Conservation (phyloP, 2,888 invertebrate genomes). For the Clepsis dumicolana region DNA sequence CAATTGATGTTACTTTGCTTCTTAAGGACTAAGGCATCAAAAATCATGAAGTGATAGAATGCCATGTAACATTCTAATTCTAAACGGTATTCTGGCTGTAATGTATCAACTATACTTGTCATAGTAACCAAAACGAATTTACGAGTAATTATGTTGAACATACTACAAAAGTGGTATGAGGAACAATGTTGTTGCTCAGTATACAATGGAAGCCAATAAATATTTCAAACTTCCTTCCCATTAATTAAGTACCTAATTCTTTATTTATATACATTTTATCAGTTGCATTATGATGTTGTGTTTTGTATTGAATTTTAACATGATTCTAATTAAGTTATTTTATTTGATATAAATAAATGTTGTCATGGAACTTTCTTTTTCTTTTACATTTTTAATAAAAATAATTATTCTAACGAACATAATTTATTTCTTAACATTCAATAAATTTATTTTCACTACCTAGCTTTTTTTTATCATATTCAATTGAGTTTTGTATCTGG, state of each 20-base stretch:
- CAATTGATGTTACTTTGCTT: background rate
- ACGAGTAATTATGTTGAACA: constrained; percentile 1
- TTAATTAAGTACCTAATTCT: constrained; percentile 21
- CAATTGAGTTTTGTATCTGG: constrained; percentile 48
- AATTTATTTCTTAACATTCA: constrained; percentile 13
- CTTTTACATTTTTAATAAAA: constrained; percentile 4
- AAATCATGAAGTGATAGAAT: background rate
- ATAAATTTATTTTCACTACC: constrained; percentile 19
- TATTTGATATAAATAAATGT: constrained; percentile 20
- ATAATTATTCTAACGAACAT: background rate
- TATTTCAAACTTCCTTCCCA: constrained; percentile 32
- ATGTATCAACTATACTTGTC: background rate
- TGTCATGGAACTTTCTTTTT: constrained; percentile 6
- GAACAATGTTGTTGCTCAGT: background rate
- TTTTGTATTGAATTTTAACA: constrained; percentile 10
- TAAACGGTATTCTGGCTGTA: background rate
- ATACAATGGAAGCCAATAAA: constrained; percentile 9
- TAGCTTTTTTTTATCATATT: constrained; percentile 45
- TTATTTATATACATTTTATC: constrained; percentile 23
- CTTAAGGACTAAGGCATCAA: background rate
- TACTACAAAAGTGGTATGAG: background rate
- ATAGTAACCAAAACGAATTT: background rate
- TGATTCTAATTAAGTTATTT: constrained; percentile 21
- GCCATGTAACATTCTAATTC: background rate
- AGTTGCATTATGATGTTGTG: background rate